Conservation (phyloP, 1,140 invertebrate species). For the Hypothenemus hampei region DNA sequence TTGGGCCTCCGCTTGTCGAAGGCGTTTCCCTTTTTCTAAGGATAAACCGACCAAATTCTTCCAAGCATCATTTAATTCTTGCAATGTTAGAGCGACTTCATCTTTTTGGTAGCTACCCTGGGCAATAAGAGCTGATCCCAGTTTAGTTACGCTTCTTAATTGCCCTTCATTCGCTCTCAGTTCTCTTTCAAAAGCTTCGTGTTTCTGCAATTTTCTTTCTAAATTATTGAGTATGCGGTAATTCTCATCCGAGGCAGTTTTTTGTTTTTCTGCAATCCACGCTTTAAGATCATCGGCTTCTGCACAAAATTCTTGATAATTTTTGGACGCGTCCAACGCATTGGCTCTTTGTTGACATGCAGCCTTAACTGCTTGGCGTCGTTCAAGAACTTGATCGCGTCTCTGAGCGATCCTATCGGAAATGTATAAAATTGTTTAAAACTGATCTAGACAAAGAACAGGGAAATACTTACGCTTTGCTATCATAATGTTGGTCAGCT, state of each 20-base stretch:
- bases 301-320: conserved; percentile 81
- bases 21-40: conserved; percentile 77
- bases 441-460: neutral
- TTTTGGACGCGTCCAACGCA: conserved; percentile 69
- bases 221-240: conserved; percentile 89
- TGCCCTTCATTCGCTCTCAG: conserved; percentile 87
- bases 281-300: conserved; percentile 80
- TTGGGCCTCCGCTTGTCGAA: conserved; percentile 72
- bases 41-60: conserved; percentile 63
- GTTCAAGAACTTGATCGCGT: conserved; percentile 67
- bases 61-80: conserved; percentile 71
- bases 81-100: conserved; percentile 61
- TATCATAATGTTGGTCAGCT: conserved; percentile 79
- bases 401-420: conserved; percentile 64
- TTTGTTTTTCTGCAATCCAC: conserved; percentile 91
- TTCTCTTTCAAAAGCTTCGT: conserved; percentile 96
- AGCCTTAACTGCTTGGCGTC: conserved; percentile 69
- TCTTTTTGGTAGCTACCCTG: conserved; percentile 65
- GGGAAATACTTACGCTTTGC: conserved; percentile 73
- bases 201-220: conserved; percentile 91
- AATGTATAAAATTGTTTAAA: neutral
- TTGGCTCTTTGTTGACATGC: conserved; percentile 66
- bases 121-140: conserved; percentile 64
- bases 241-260: conserved; percentile 86
- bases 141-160: conserved; percentile 75